Base-by-base conservation (phyloP, 23 tunicate genomes). In the Botrylloides violaceus region DNA sequence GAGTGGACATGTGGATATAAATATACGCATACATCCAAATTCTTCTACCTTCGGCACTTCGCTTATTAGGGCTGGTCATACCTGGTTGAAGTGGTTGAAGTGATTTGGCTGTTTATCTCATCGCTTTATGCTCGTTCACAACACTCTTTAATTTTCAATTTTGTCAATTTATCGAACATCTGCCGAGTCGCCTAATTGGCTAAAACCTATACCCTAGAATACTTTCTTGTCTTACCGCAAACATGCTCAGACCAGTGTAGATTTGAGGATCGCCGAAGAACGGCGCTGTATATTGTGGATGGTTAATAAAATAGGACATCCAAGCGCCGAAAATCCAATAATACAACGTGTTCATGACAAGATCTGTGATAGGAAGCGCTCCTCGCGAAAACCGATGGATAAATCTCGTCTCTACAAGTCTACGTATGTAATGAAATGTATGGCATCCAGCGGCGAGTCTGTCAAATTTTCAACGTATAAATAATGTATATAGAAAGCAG, bases 261-360 rank as follows among this genome's bases (percentile, higher is more conserved):
- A 72, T 31, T 66, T 90, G 97, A 15, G 62, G 24, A 61, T 83
- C 72, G 2, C 97, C 89, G 77, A 71, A 90, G 19, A 60, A 3
- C 2, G 92, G 87, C 6, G 63, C 43, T 3, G 95, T 93, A 61
- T 93, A 93, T 56, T 76, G 70, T 3, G 98, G 98, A 72, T 93
- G 98, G 72, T 93, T 93, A n/a, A 93, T 93, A 29, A 71, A 81
- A 66, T 93, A 93, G 9, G 93, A 71, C 75, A 78, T 73, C 88
- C 87, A 93, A 15, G 89, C 98, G 20, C 83, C 94, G 72, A 93
- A 93, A 2, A 72, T 57, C 89, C 96, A 88, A 38, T 93, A 93
- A 71, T 93, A 93, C 3, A 75, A 24, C 37, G 94, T 74, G 63
- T 93, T 93, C 77, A 61, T 80, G 71, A 93, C 86, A 63, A 93